Evolutionary conservation across 2,797 vertebrate genomes (phyloP).

Genomic region (Trichosurus vulpecula): DNA sequence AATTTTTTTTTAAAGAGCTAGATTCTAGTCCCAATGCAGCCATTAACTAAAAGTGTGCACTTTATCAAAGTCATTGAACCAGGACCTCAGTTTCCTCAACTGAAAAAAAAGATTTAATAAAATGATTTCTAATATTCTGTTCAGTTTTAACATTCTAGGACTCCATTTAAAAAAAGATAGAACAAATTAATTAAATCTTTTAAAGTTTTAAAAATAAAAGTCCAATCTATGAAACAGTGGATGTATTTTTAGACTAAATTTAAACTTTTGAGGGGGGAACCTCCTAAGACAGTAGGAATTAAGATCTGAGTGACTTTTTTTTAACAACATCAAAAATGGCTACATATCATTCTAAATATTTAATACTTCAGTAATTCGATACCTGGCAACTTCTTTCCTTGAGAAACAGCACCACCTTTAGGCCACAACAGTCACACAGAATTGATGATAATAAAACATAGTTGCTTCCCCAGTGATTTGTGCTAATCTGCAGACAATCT

Average conservation of each 20-base stretch:
- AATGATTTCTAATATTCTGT: no score
- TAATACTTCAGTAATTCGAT: rapidly evolving
- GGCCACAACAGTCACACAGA: conserved; percentile 44
- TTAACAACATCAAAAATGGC: background rate
- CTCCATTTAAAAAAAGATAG: background rate
- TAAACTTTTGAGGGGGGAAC: background rate
- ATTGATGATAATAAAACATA: rapidly evolving
- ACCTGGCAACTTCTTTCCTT: conserved; percentile 59
- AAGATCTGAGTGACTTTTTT: background rate
- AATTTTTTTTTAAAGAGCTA: background rate
- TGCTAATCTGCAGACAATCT: background rate
- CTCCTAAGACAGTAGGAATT: background rate
- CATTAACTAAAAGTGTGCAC: background rate
- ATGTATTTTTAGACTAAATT: background rate
- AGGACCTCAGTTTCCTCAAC: background rate
- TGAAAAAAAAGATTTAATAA: background rate
- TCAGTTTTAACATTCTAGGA: rapidly evolving
- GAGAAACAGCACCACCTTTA: conserved; percentile 83
- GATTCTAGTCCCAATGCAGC: background rate
- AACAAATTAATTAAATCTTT: background rate
- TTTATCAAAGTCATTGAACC: background rate
- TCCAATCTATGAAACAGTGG: background rate
- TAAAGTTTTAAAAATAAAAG: background rate
- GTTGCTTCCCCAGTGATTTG: background rate
- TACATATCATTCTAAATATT: background rate